Conservation (phyloP, 1,140 invertebrate species). For the Nebria ingens region DNA sequence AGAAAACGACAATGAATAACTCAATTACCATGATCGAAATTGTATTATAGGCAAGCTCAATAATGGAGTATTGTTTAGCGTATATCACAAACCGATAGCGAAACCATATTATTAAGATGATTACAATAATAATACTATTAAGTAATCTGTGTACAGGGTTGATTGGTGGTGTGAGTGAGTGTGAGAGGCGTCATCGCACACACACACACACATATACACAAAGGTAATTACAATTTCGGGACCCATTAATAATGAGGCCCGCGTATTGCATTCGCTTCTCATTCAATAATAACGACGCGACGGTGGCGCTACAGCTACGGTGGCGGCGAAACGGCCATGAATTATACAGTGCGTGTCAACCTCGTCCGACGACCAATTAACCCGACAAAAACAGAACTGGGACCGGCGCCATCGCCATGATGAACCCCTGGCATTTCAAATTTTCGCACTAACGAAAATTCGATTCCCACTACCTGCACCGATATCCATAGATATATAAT, state of each 20-base stretch:
- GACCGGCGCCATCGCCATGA: neutral
- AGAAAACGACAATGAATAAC: too few species aligned
- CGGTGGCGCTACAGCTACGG: too few species aligned
- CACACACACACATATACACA: neutral
- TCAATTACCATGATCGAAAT: too few species aligned
- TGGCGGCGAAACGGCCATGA: neutral
- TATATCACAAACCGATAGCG: too few species aligned
- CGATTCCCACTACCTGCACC: too few species aligned
- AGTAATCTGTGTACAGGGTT: neutral
- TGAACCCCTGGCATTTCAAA: too few species aligned
- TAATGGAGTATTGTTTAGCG: neutral
- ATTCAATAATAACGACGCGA: slow-evolving; percentile 6
- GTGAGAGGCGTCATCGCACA: too few species aligned
- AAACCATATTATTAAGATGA: neutral
- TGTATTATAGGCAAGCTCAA: too few species aligned
- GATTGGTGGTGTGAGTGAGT: neutral
- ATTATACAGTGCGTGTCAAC: slow-evolving; percentile 12
- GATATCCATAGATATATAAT: too few species aligned
- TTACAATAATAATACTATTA: neutral
- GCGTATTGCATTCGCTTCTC: neutral
- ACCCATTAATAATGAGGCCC: neutral
- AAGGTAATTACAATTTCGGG: slow-evolving; percentile 3
- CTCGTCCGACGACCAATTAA: slow-evolving; percentile 12
- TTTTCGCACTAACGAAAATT: too few species aligned
- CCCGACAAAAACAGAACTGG: slow-evolving; percentile 12